Conservation (phyloP, 2,113 vertebrate genomes). For the Laticauda laticaudata region DNA sequence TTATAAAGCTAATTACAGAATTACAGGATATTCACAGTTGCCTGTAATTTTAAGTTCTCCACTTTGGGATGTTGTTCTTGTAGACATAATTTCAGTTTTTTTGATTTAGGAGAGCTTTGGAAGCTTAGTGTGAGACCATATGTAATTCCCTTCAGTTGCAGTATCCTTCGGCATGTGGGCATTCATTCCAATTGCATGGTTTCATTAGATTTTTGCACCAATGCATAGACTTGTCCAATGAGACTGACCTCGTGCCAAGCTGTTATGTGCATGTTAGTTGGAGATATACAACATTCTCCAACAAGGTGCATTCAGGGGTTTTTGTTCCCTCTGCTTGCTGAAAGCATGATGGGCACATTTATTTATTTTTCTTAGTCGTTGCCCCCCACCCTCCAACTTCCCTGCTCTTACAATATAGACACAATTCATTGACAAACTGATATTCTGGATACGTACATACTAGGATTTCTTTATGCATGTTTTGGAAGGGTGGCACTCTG, state of each 20-base stretch:
- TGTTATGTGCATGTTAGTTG: neutral
- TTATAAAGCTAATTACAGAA: neutral
- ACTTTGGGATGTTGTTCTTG: neutral
- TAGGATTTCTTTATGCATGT: neutral
- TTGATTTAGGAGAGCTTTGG: neutral
- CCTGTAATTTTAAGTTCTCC: neutral
- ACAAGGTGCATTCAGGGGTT: neutral
- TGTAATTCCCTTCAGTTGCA: neutral
- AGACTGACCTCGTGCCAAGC: neutral
- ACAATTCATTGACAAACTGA: neutral
- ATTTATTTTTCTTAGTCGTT: neutral
- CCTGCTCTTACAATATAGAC: neutral
- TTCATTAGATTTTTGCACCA: neutral
- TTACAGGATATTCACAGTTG: neutral
- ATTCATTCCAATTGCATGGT: neutral
- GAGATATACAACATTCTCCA: neutral
- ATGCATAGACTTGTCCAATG: neutral
- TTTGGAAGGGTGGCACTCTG: neutral
- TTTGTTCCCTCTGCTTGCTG: neutral
- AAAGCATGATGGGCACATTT: neutral
- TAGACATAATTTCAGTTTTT: neutral
- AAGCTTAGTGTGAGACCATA: neutral
- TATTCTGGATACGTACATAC: too few species aligned
- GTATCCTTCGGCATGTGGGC: slow-evolving; percentile 24
- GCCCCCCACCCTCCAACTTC: neutral